Evolutionary conservation across 1,140 invertebrate genomes (phyloP).

Genomic region (Achroia grisella): DNA sequence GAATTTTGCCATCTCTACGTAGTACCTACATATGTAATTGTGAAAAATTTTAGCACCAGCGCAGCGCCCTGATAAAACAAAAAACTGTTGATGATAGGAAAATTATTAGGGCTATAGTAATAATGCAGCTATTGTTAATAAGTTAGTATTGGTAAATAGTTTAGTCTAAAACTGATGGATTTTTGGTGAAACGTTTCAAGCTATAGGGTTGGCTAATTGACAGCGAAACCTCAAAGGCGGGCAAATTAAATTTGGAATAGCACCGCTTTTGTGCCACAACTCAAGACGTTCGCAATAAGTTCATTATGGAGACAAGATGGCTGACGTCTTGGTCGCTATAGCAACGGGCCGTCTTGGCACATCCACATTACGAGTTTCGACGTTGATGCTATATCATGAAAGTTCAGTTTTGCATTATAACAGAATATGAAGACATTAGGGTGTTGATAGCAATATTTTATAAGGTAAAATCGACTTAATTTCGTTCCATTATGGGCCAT

Average conservation of each 20-base stretch:
- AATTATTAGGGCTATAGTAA: too few relatives aligned
- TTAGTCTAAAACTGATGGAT: too few relatives aligned
- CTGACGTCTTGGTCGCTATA: slow-evolving; percentile 47
- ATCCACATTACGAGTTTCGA: slow-evolving; percentile 13
- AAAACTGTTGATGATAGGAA: too few relatives aligned
- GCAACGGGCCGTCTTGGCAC: slow-evolving; percentile 39
- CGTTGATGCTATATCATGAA: slow-evolving; percentile 16
- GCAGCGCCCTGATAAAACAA: too few relatives aligned
- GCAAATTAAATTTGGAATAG: slow-evolving; percentile 41
- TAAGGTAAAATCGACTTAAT: not conserved
- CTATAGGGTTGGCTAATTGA: slow-evolving; percentile 3
- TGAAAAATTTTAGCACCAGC: too few relatives aligned
- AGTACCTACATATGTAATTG: too few relatives aligned
- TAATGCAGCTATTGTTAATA: too few relatives aligned
- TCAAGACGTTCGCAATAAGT: slow-evolving; percentile 53
- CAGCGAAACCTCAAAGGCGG: slow-evolving; percentile 43
- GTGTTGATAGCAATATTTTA: slow-evolving; percentile 1
- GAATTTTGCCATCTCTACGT: too few relatives aligned
- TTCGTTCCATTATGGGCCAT: not conserved
- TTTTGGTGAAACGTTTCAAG: too few relatives aligned
- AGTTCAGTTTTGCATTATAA: slow-evolving; percentile 14
- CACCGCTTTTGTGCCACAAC: slow-evolving; percentile 48
- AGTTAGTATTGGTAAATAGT: too few relatives aligned
- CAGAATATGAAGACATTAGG: not conserved
- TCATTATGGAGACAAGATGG: slow-evolving; percentile 51